phyloP scores from a whole-genome alignment of 1,140 invertebrate species.

The Dolichoris vasculosae region DNA sequence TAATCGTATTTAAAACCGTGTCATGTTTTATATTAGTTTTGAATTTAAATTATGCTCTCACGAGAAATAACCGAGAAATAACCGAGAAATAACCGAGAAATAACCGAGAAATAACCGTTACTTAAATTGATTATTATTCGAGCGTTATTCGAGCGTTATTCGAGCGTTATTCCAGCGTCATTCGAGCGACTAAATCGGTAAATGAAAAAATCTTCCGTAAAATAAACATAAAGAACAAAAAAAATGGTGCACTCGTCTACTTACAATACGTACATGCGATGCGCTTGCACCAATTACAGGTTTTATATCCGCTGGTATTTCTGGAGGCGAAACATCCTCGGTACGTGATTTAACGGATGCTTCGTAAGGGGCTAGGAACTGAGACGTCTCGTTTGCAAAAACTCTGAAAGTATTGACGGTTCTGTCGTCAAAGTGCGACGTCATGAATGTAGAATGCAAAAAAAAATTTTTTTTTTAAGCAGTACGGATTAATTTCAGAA shows the following conservation, averaged over 20 bases:
- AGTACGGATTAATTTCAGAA: not conserved
- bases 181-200: no score
- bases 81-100: no score
- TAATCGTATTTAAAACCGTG: no score
- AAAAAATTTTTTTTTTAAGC: slow-evolving; percentile 36
- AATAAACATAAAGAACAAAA: slow-evolving; percentile 51
- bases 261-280: slow-evolving; percentile 75
- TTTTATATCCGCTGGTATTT: slow-evolving; percentile 68
- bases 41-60: no score
- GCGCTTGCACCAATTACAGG: slow-evolving; percentile 68
- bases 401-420: slow-evolving; percentile 74
- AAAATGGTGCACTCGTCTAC: slow-evolving; percentile 73
- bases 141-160: no score
- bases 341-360: slow-evolving; percentile 77
- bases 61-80: no score
- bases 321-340: slow-evolving; percentile 67
- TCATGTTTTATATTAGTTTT: no score
- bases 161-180: no score
- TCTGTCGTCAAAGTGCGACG: slow-evolving; percentile 47
- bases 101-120: no score
- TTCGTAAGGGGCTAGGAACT: slow-evolving; percentile 85
- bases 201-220: slow-evolving; percentile 33
- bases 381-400: slow-evolving; percentile 84
- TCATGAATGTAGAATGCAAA: slow-evolving; percentile 42
- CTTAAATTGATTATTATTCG: no score